Base-by-base conservation (phyloP, 2,797 vertebrate species). In the Cuniculus paca region DNA sequence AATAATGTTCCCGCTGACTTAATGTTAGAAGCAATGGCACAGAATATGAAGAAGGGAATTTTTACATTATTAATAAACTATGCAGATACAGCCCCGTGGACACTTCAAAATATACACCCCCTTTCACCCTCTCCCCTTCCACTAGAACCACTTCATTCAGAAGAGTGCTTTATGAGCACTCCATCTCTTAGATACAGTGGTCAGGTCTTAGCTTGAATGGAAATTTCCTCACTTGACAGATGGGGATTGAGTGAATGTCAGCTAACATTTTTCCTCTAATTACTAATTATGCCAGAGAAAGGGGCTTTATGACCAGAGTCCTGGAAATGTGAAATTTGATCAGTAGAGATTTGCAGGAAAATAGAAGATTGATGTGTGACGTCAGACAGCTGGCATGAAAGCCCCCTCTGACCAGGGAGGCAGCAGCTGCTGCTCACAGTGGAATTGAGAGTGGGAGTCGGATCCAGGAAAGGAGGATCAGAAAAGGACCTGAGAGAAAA, bases 201-300 rank as follows among this genome's bases (percentile, higher is more conserved):
- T 96, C 96, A 88, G 88, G 36, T 36, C 83, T 97, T 97, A 0
- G 0, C 95, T 88, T 75, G 95, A 97, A 97, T 95, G 98, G 94
- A 95, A 98, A 98, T 98, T 98, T 97, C 97, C 97, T 98, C 94
- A 95, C 95, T 97, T 97, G 96, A 98, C 98, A 98, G 98, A 98
- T 98, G 98, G 97, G 94, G 98, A 98, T 97, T 97, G 97, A 97
- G 95, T 97, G 97, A 98, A 98, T 98, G 97, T 98, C 98, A 97
- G 98, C 98, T 98, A 98, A 98, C 97, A 98, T 98, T 98, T 98
- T 98, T 97, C 97, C 91, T 98, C 97, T 98, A 98, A 98, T 98
- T 98, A 98, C 98, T 98, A 98, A 98, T 99, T 98, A 99, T 97
- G 98, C 97, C 96, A 98, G 97, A 97, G 97, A 98, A 98, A 98